phyloP scores from a whole-genome alignment of 2,797 vertebrate genomes.

The Clarias fuscus region DNA sequence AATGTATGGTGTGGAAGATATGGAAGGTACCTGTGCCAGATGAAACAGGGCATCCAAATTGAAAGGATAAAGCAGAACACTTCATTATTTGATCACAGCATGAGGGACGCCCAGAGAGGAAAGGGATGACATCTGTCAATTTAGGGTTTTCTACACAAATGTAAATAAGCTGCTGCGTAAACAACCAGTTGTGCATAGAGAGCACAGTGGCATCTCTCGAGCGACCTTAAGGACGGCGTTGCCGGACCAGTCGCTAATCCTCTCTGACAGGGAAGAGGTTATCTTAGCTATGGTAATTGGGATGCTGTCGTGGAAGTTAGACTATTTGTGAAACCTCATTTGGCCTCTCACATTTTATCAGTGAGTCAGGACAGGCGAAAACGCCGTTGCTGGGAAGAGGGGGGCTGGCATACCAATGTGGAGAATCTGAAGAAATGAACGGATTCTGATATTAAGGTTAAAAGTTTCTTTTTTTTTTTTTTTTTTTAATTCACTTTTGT shows the following conservation, averaged over 20 bases:
- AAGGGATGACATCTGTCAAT: conserved; percentile 79
- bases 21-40: conserved; percentile 17
- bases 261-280: conserved; percentile 68
- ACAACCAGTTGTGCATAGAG: conserved; percentile 78
- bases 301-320: conserved; percentile 69
- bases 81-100: conserved; percentile 71
- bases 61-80: conserved; percentile 63
- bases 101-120: conserved; percentile 73
- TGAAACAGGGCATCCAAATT: conserved; percentile 64
- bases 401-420: conserved; percentile 56
- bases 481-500: conserved; percentile 6
- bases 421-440: conserved; percentile 11
- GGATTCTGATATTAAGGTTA: conserved; percentile 8
- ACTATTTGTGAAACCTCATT: conserved; percentile 72
- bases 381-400: conserved; percentile 24
- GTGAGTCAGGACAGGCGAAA: conserved; percentile 46
- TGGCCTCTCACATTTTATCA: conserved; percentile 56
- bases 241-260: conserved; percentile 72
- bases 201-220: conserved; percentile 68
- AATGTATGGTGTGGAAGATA: background rate
- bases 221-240: conserved; percentile 65
- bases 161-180: conserved; percentile 76
- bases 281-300: conserved; percentile 76
- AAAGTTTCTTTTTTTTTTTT: conserved; percentile 50
- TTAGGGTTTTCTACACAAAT: conserved; percentile 77